Evolutionary conservation across 2,113 vertebrate genomes (phyloP), one percentile per base, ranked within the genome.

Genomic region (Nibea coibor): DNA sequence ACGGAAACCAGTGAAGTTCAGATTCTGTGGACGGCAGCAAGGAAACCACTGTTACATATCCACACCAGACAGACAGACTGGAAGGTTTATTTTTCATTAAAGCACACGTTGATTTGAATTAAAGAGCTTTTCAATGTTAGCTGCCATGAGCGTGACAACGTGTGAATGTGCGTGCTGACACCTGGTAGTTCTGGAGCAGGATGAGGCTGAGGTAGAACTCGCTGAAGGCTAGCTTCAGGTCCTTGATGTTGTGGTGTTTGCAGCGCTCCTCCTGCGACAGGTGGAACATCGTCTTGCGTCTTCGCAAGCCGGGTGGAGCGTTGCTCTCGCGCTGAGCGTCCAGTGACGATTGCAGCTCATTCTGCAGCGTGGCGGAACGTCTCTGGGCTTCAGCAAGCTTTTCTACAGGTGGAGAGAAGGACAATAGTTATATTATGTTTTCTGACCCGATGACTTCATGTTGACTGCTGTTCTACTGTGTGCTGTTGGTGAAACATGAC

Each of bases 161-260:
- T 15, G 16, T 3, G 39, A 54, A 3, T 63, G 24, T n/a, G 16
- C 16, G 24, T 20, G 42, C 2, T 31, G 26, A 64, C 20, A 99
- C 98, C 98, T 99, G 98, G 87, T 99, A 99, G 95, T 99, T 99
- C 94, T 99, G 98, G 89, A 99, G 96, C 80, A 99, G 93, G 93
- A 99, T 99, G 94, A 99, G 96, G 95, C 98, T 99, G 96, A 99
- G 98, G 97, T 99, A 99, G 97, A 99, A 98, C 96, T 99, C 98
- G 50, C 98, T 99, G 96, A 99, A 99, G 95, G 98, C 98, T 91
- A 99, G 84, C 95, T 99, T 98, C 93, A 99, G 96, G 93, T 99
- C 98, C 95, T 96, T 95, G 94, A 99, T 97, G 86, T 99, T 99
- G 93, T 97, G 96, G 68, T 98, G 96, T 72, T 99, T 96, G 88